Percentiles rank a stretch among this genome's conserved stretches.
Conservation (phyloP, 2,113 vertebrate genomes). For the Cololabis saira region DNA sequence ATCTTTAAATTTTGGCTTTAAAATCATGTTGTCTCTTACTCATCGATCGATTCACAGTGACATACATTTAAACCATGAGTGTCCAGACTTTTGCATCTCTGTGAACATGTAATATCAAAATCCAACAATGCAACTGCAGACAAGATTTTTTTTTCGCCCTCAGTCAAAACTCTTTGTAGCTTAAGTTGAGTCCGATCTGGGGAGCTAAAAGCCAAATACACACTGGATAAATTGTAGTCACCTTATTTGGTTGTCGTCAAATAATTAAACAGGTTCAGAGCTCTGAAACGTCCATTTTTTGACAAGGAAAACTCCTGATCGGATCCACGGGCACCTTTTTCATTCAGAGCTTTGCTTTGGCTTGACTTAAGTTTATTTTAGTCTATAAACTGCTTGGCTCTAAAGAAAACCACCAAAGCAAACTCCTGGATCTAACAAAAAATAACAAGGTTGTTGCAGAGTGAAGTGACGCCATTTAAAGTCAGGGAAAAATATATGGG, state of each 20-base stretch:
- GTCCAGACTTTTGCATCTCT: background rate
- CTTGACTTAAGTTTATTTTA: constrained; percentile 78
- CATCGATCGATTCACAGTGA: background rate
- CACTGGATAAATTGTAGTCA: constrained; percentile 43
- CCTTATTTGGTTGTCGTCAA: constrained; percentile 56
- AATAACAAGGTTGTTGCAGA: constrained; percentile 66
- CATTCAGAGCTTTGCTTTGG: constrained; percentile 78
- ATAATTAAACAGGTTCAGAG: constrained; percentile 55
- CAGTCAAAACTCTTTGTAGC: constrained; percentile 25
- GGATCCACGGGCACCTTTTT: constrained; percentile 73
- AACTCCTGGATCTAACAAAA: constrained; percentile 71
- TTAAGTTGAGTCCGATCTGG: constrained; percentile 37
- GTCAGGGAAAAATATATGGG: constrained; percentile 54
- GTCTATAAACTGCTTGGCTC: constrained; percentile 75
- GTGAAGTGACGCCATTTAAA: constrained; percentile 61
- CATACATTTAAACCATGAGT: background rate
- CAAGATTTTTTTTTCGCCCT: too few species aligned
- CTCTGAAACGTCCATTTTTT: constrained; percentile 65
- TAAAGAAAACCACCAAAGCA: constrained; percentile 78
- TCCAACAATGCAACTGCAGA: too few species aligned
- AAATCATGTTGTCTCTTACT: background rate
- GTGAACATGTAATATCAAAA: too few species aligned
- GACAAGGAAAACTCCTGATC: constrained; percentile 68
- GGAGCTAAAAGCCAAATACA: constrained; percentile 35
- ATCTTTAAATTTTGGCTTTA: background rate